Evolutionary conservation across 2,888 invertebrate species (phyloP), one percentile per base, ranked within the genome.

Genomic region (Tetragonisca angustula): DNA sequence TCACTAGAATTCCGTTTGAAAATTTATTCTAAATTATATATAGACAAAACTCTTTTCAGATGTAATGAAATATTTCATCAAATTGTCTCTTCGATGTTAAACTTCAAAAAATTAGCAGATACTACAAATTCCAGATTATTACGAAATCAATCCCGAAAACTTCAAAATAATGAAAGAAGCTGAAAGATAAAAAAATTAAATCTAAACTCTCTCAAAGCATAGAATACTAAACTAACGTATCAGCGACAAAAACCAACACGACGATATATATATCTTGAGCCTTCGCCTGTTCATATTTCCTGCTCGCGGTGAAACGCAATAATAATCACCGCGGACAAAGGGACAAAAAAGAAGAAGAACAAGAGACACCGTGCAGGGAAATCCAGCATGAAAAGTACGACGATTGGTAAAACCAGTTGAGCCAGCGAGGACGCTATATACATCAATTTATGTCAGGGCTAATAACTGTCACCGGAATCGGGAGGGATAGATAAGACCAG

Each of bases 401-500:
- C 21, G 43, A 24, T 2, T 32, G 61, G 69, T 36, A 69, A 32
- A 74, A 59, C 64, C 78, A 72, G 78, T 78, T 77, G 52, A 52
- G 32, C 32, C 32, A 43, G 43, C 72, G 75, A 71, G 70, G 67
- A 62, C 65, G 65, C 36, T 74, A 11, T 61, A 72, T 62, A 81
- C 67, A 67, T 87, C 76, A 76, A 88, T 85, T 86, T 81, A 81
- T 84, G 81, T 70, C 80, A 79, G 56, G 80, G 81, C 76, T 89
- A 88, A 89, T 88, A 89, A 88, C 83, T 9, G 43, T 43, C 43
- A 1, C 78, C 75, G 79, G 80, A 83, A 80, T 89, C 81, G 72
- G 65, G n/a, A n/a, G n/a, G 68, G 17, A 65, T 68, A 83, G 88
- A 88, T 87, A 89, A 89, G 84, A 89, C 89, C 89, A 69, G 89